Evolutionary conservation across 2,113 vertebrate species (phyloP), one percentile per base, ranked within the genome.

Genomic region (Trematomus loennbergii): DNA sequence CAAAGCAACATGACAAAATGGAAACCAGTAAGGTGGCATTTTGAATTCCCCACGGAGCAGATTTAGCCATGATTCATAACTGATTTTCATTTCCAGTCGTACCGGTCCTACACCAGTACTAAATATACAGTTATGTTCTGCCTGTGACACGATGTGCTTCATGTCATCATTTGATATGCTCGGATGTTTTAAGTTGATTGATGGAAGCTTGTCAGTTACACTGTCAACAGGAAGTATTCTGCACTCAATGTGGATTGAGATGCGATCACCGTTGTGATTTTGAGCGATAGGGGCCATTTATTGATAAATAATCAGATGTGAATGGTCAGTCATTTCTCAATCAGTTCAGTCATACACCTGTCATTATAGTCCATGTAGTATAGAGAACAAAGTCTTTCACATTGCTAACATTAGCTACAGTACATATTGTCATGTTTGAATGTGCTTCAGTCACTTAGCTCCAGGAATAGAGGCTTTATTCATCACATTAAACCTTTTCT

Each of bases 1-100:
- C 87, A 79, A 85, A 43, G 68, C 54, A 45, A 3, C 49, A 48
- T 36, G 25, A 46, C 29, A 57, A 2, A 40, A 9, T 29, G 48
- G 60, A 36, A 29, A 46, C 49, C 29, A 18, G 29, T 22, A 7
- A 22, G 33, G 29, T 12, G 49, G 36, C 7, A 13, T n/a, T 9
- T 46, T 54, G 15, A 17, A 0, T 25, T 64, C 63, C 72, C 60
- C 50, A 46, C 11, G 4, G 36, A 46, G 72, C 3, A 33, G 43
- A 20, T n/a, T 29, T 9, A 57, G 2, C 18, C 17, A 5, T 12
- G 12, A 54, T 46, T 62, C 65, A 69, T 20, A 33, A 59, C 50
- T 40, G 29, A 8, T 36, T 49, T 36, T 22, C 13, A 43, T 55
- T 7, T 29, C 9, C 75, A 5, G n/a, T 36, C 40, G 25, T 10